Evolutionary conservation across 2,113 vertebrate species (phyloP), one percentile per base, ranked within the genome.

Genomic region (Isichthys henryi): DNA sequence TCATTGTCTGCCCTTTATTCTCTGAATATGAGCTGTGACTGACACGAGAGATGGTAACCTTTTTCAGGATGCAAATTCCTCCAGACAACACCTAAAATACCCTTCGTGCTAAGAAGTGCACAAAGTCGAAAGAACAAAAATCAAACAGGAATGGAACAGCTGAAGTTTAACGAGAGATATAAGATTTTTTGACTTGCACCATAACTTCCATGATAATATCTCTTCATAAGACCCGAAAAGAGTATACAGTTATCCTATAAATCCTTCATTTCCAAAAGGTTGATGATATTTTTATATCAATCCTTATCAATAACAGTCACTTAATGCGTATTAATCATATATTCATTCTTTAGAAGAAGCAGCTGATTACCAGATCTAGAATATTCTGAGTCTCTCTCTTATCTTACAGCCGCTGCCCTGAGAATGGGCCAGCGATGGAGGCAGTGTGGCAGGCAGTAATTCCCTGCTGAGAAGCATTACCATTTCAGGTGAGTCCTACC

Each of bases 21-120:
- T 62, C n/a, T 27, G 77, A 89, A 89, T 85, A 62, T 89, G 88
- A 89, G 77, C 77, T 45, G 77, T 53, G 88, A 85, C 50, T 85
- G 88, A 84, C 88, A 62, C 80, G 19, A 62, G 80, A 84, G 80
- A 62, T 56, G 80, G 80, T 89, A 89, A 89, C 88, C 88, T 89
- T 89, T 89, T 45, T 58, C 31, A 52, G 80, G 80, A 89, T 84
- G 88, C 88, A 89, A 89, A 89, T 89, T 58, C 80, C 52, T 27
- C 77, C 50, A 84, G 88, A 89, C 80, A 89, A 85, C 88, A 58
- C 80, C 52, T n/a, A 39, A 89, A 89, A 83, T 56, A 62, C n/a
- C 35, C 88, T n/a, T 58, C 15, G 50, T 85, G 17, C 43, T 80
- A 48, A 23, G 49, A 89, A 82, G 49, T 35, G 56, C 19, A 31